Evolutionary conservation across 2,797 vertebrate genomes (phyloP).

Genomic region (Merluccius polli): DNA sequence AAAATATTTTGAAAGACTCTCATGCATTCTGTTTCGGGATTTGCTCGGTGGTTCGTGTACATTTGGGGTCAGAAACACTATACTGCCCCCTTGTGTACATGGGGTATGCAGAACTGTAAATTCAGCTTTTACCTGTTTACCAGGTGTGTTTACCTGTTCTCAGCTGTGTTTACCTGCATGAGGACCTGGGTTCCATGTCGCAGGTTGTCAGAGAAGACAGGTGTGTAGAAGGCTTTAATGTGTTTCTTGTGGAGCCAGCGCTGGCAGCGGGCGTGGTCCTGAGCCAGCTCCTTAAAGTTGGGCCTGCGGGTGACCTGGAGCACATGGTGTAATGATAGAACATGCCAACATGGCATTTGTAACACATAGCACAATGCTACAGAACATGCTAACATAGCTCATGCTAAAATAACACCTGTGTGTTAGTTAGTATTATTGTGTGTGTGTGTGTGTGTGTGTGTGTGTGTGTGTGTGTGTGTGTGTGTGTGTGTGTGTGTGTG

Average conservation of each 20-base stretch:
- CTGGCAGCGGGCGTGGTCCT: constrained; percentile 85
- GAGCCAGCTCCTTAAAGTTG: constrained; percentile 85
- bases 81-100: too few relatives aligned
- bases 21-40: too few relatives aligned
- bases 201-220: constrained; percentile 89
- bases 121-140: too few relatives aligned
- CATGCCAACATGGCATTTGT: neutral
- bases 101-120: too few relatives aligned
- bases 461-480: neutral
- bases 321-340: neutral
- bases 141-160: neutral
- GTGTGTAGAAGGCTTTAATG: constrained; percentile 91
- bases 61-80: too few relatives aligned
- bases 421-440: neutral
- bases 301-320: constrained; percentile 84
- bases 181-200: constrained; percentile 89
- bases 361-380: neutral
- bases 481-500: neutral
- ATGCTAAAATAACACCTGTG: neutral
- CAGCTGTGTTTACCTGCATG: constrained; percentile 80
- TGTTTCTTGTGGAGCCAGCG: constrained; percentile 92
- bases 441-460: neutral
- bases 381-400: neutral
- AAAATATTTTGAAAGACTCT: too few relatives aligned
- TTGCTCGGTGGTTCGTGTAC: too few relatives aligned